A percentile compares a stretch with the other conserved stretches of the same genome.
Evolutionary conservation across 2,888 invertebrate species (phyloP).

Genomic region (Ochropacha duplaris): DNA sequence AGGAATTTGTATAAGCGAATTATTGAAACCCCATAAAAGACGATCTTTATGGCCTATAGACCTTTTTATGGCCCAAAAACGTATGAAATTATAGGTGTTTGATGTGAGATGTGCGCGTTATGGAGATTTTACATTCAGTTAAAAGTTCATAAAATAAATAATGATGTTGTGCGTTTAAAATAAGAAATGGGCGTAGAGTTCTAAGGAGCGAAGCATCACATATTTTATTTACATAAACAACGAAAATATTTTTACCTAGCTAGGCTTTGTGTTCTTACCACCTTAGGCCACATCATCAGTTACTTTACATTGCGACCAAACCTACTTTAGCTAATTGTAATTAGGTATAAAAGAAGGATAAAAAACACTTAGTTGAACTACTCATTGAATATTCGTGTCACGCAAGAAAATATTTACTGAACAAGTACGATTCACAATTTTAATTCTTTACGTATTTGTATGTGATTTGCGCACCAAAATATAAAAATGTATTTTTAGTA

Average conservation of each 20-base stretch:
- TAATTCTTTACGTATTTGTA: neutral
- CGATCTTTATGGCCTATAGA: constrained; percentile 26
- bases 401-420: constrained; percentile 34
- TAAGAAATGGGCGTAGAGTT: no score
- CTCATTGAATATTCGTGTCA: constrained; percentile 27
- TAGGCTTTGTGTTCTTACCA: no score
- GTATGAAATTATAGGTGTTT: constrained; percentile 22
- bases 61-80: constrained; percentile 24
- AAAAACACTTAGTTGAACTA: neutral
- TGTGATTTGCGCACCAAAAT: constrained; percentile 24
- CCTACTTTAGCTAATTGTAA: no score
- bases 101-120: constrained; percentile 21
- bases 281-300: no score
- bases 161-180: no score
- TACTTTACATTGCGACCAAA: no score
- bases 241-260: no score
- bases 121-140: constrained; percentile 20
- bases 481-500: no score
- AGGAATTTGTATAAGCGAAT: constrained; percentile 24
- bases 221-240: no score
- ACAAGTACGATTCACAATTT: constrained; percentile 22
- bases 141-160: no score
- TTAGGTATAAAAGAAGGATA: neutral
- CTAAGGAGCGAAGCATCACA: no score
- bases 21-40: constrained; percentile 30